Percentiles rank a stretch among this genome's conserved stretches.
phyloP scores from a whole-genome alignment of 2,888 invertebrate genomes.

The Scaptomyza caliginosa region DNA sequence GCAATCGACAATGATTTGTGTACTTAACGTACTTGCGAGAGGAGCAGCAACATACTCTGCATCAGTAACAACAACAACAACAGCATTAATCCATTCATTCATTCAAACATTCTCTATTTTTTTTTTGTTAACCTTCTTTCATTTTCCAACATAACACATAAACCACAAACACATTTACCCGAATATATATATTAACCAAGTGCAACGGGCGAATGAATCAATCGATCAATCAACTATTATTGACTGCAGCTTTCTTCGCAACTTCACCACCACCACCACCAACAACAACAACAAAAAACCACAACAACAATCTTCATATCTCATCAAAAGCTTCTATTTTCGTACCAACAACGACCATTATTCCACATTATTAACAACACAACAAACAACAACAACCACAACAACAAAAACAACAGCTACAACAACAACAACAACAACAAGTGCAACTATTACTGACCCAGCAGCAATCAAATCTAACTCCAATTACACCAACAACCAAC shows the following conservation, averaged over 20 bases:
- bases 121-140: neutral
- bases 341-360: conserved; percentile 34
- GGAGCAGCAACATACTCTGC: neutral
- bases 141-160: conserved; percentile 16
- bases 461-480: conserved; percentile 56
- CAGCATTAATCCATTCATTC: conserved; percentile 19
- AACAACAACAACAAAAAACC: conserved; percentile 22
- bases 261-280: conserved; percentile 33
- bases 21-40: conserved; percentile 20
- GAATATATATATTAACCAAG: conserved; percentile 13
- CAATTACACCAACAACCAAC: conserved; percentile 50
- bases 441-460: conserved; percentile 52
- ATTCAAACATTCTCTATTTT: neutral
- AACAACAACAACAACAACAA: conserved; percentile 59
- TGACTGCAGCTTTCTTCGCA: conserved; percentile 42
- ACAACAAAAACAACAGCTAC: conserved; percentile 40
- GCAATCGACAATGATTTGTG: conserved; percentile 16
- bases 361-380: conserved; percentile 24
- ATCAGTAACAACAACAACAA: conserved; percentile 6
- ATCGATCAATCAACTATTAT: conserved; percentile 23
- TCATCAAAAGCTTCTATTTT: conserved; percentile 49
- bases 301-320: conserved; percentile 44
- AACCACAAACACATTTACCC: conserved; percentile 5
- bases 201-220: conserved; percentile 30
- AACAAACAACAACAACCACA: conserved; percentile 35